phyloP scores from a whole-genome alignment of 2,113 vertebrate species.

The Natator depressus region DNA sequence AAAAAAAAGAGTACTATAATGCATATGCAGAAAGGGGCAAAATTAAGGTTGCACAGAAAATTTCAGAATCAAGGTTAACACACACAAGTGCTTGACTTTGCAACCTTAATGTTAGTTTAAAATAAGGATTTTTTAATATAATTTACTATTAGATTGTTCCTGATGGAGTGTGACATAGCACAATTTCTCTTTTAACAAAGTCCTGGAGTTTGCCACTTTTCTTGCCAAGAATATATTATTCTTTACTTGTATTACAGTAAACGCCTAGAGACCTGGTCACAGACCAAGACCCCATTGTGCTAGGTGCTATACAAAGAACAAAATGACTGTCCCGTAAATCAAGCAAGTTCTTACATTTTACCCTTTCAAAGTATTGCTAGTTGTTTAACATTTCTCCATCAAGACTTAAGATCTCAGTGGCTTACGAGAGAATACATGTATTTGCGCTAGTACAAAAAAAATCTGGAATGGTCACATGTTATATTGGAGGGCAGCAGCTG shows the following conservation, averaged over 20 bases:
- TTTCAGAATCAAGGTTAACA: too few species aligned
- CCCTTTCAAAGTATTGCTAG: accelerated
- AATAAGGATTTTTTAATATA: too few species aligned
- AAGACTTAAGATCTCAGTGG: background rate
- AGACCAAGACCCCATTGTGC: background rate
- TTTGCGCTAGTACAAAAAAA: background rate
- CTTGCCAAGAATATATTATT: background rate
- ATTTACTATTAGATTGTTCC: background rate
- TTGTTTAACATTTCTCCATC: background rate
- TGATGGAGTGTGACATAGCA: background rate
- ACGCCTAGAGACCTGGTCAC: background rate
- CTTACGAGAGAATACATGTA: accelerated
- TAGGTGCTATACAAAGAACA: background rate
- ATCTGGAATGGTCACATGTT: background rate
- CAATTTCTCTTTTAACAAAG: background rate
- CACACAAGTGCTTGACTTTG: background rate
- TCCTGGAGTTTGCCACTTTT: background rate
- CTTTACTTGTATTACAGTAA: background rate
- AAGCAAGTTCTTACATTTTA: background rate
- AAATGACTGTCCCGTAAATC: background rate
- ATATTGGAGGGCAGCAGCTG: accelerated
- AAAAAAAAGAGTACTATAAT: too few species aligned
- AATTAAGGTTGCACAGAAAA: too few species aligned
- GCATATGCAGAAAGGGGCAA: too few species aligned
- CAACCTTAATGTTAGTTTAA: background rate